Conservation (phyloP, 2,888 invertebrate genomes). For the Phortica magna region DNA sequence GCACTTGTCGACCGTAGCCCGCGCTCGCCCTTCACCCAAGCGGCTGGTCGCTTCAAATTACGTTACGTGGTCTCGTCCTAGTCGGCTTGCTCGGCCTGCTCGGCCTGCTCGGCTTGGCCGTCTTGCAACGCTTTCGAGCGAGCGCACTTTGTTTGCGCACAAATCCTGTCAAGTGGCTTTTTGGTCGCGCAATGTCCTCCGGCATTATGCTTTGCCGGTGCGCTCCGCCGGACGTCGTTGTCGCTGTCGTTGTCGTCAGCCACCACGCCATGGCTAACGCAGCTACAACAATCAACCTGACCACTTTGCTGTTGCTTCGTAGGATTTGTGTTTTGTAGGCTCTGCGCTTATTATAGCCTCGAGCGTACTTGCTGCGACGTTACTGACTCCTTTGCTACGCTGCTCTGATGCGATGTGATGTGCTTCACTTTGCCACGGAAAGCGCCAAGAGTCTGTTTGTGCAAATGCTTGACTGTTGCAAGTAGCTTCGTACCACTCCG, state of each 20-base stretch:
- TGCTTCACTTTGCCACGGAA: slow-evolving; percentile 19
- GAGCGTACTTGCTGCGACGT: slow-evolving; percentile 52
- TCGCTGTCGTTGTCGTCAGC: no score
- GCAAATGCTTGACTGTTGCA: slow-evolving; percentile 64
- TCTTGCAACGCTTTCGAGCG: not conserved
- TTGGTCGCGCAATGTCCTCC: slow-evolving; percentile 23
- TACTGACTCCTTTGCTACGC: slow-evolving; percentile 6
- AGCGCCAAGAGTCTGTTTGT: slow-evolving; percentile 53
- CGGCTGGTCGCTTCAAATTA: slow-evolving; percentile 49
- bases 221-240: not conserved
- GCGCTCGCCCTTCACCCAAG: slow-evolving; percentile 46
- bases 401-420: not conserved
- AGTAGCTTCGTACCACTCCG: not conserved
- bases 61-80: slow-evolving; percentile 26
- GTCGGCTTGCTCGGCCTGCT: not conserved
- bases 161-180: slow-evolving; percentile 30
- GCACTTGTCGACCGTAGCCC: slow-evolving; percentile 59
- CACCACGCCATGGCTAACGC: no score
- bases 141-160: slow-evolving; percentile 26
- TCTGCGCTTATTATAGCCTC: slow-evolving; percentile 66
- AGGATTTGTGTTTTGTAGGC: slow-evolving; percentile 31
- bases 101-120: not conserved
- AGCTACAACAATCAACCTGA: slow-evolving; percentile 28
- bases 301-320: slow-evolving; percentile 26
- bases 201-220: not conserved